Percentiles rank a stretch among this genome's conserved stretches.
phyloP scores from a whole-genome alignment of 2,113 vertebrate species.

The Catharus bicknelli region DNA sequence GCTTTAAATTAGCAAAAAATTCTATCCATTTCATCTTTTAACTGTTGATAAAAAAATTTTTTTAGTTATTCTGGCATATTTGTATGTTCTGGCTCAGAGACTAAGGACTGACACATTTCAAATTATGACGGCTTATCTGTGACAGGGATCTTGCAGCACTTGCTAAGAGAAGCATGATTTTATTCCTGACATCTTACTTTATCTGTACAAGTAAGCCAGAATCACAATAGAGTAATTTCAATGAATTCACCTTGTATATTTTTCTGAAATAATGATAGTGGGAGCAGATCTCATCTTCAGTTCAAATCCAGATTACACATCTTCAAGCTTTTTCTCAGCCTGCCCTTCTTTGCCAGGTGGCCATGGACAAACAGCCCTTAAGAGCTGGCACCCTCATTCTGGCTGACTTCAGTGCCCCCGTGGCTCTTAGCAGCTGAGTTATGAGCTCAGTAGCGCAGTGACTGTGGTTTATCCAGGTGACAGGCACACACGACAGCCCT shows the following conservation, averaged over 20 bases:
- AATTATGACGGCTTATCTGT: not conserved
- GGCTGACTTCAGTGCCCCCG: not conserved
- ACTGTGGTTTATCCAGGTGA: not conserved
- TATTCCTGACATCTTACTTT: not conserved
- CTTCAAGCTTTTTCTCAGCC: not conserved
- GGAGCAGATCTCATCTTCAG: not conserved
- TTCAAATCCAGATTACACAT: not conserved
- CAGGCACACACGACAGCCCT: not conserved
- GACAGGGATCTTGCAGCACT: not conserved
- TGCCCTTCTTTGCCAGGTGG: not conserved
- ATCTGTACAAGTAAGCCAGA: not conserved
- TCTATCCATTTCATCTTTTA: not conserved
- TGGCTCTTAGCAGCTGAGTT: not conserved
- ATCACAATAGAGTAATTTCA: not conserved
- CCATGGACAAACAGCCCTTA: rapidly evolving
- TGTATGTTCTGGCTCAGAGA: not conserved
- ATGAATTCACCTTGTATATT: not conserved
- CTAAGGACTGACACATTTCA: not conserved
- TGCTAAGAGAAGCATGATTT: not conserved
- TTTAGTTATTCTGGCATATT: not conserved
- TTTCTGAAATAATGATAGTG: not conserved
- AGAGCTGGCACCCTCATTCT: not conserved
- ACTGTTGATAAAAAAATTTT: not conserved
- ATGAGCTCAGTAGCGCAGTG: not conserved
- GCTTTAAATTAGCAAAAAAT: not conserved